Evolutionary conservation across 2,888 invertebrate genomes (phyloP).

Genomic region (Cheilosia impressa): DNA sequence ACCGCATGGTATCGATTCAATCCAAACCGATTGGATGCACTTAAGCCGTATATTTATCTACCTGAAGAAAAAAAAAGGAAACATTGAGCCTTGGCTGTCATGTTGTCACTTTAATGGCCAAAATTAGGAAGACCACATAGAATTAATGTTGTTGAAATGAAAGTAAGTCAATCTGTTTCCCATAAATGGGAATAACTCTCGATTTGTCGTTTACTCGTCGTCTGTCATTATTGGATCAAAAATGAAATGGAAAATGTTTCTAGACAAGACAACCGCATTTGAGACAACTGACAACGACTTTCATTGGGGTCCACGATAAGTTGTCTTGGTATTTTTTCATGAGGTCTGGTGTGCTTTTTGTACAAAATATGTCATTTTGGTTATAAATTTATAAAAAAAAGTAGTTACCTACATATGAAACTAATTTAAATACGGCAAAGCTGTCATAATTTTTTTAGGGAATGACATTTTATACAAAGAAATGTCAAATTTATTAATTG

Average conservation of each 20-base stretch:
- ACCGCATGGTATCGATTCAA: conserved; percentile 43
- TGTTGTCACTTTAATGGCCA: conserved; percentile 61
- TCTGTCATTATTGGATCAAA: conserved; percentile 15
- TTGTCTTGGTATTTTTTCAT: neutral
- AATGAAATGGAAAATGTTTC: conserved; percentile 38
- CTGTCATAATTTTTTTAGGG: too few relatives aligned
- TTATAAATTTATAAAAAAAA: too few relatives aligned
- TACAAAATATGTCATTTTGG: too few relatives aligned
- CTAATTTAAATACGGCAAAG: too few relatives aligned
- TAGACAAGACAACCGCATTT: neutral
- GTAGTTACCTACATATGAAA: too few relatives aligned
- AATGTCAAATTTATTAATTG: too few relatives aligned
- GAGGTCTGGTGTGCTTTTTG: too few relatives aligned
- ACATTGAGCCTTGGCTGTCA: conserved; percentile 44
- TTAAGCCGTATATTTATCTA: conserved; percentile 10
- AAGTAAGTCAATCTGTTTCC: conserved; percentile 66
- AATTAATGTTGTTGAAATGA: conserved; percentile 54
- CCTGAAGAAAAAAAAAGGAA: neutral
- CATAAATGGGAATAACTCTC: conserved; percentile 32
- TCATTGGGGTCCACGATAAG: neutral
- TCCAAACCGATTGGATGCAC: conserved; percentile 54
- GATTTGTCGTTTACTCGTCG: conserved; percentile 27
- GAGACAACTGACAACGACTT: conserved; percentile 1
- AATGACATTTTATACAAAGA: too few relatives aligned
- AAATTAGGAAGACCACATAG: conserved; percentile 69